Percentiles rank a stretch among this genome's conserved stretches.
These are phyloP conservation scores for Chiloscyllium plagiosum DNA, from an alignment of 2,113 vertebrate genomes.

Conservation along the genomic window DNA sequence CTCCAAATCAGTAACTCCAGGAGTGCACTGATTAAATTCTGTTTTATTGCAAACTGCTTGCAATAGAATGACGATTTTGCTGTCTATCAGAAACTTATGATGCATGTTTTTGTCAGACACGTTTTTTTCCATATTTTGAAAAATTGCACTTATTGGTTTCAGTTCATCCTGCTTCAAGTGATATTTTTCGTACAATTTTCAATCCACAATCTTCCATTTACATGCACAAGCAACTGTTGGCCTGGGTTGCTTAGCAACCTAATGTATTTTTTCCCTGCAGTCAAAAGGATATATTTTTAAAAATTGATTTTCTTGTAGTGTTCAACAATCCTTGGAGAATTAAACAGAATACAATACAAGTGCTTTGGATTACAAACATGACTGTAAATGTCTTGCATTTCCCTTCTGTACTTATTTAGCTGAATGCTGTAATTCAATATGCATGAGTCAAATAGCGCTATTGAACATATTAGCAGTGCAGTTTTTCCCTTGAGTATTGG, in stretches of 20 bases:
- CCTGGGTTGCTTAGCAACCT: constrained; percentile 43
- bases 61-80: background rate
- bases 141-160: constrained; percentile 4
- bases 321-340: background rate
- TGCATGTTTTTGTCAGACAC: background rate
- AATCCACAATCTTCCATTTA: constrained; percentile 40
- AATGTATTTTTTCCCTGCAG: constrained; percentile 37
- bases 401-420: background rate
- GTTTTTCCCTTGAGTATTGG: background rate
- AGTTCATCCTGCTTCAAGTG: background rate
- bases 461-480: background rate
- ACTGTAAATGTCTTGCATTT: background rate
- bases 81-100: background rate
- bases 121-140: background rate
- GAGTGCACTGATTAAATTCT: background rate
- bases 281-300: background rate
- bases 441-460: background rate
- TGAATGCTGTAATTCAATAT: background rate
- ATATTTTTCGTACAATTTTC: constrained; percentile 1
- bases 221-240: constrained; percentile 35
- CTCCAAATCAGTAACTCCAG: background rate
- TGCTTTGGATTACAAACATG: background rate
- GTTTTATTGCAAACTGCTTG: constrained; percentile 20
- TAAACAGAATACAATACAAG: background rate
- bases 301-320: background rate